Evolutionary conservation across 2,113 vertebrate genomes (phyloP).

Genomic region (Chlamydotis undulata): DNA sequence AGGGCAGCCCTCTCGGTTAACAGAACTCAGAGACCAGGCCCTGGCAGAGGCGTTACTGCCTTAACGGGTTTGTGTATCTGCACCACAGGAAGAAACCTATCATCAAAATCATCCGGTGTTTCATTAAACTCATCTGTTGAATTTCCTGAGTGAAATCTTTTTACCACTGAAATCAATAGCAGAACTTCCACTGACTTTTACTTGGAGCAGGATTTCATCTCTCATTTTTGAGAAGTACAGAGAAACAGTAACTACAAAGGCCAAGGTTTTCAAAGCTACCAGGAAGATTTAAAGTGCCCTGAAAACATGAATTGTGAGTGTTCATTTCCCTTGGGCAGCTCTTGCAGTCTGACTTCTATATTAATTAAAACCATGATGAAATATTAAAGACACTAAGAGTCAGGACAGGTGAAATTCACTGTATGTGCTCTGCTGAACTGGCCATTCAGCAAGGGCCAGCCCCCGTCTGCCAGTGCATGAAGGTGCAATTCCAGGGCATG

Average conservation of each 20-base stretch:
- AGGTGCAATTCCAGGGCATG: not conserved
- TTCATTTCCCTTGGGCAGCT: not conserved
- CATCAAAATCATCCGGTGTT: not conserved
- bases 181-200: not conserved
- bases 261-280: not conserved
- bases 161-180: not conserved
- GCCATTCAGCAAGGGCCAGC: not conserved
- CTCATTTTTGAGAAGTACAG: not conserved
- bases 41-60: not conserved
- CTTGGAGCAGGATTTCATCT: not conserved
- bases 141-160: not conserved
- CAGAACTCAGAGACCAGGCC: not conserved
- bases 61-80: not conserved
- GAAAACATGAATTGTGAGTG: not conserved
- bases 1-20: not conserved
- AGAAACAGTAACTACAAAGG: not conserved
- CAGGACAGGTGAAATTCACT: not conserved
- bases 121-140: not conserved
- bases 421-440: not conserved
- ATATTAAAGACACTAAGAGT: not conserved
- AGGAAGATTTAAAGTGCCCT: not conserved
- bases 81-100: not conserved
- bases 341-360: not conserved
- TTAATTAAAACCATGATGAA: not conserved
- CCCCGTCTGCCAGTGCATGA: rapidly evolving